Evolutionary conservation across 2,797 vertebrate genomes (phyloP).

Genomic region (Argya squamiceps): DNA sequence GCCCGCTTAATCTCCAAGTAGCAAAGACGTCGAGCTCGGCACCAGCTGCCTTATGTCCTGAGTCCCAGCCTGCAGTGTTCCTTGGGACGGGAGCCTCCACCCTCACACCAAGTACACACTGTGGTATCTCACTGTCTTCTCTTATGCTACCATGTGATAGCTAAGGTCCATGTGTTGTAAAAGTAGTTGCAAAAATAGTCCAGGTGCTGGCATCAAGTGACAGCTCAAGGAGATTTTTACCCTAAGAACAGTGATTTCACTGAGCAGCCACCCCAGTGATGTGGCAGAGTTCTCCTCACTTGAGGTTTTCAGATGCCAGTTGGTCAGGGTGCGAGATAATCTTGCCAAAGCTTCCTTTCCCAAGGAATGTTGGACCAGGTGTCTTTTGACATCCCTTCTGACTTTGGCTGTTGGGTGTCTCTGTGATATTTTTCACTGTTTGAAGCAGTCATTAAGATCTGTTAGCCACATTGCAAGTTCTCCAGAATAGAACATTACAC

Average conservation of each 20-base stretch:
- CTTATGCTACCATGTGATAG: background rate
- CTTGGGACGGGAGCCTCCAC: slow-evolving; percentile 77
- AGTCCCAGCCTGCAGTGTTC: slow-evolving; percentile 76
- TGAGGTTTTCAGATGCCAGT: background rate
- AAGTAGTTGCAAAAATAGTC: background rate
- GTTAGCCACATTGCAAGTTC: background rate
- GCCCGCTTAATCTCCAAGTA: slow-evolving; percentile 84
- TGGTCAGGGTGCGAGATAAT: background rate
- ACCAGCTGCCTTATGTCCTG: slow-evolving; percentile 78
- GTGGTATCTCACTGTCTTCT: slow-evolving; percentile 80
- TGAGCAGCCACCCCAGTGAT: background rate
- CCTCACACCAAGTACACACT: slow-evolving; percentile 75
- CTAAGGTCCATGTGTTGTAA: background rate
- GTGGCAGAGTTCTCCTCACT: background rate
- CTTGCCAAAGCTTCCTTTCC: background rate
- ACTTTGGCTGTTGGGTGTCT: background rate
- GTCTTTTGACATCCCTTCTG: background rate
- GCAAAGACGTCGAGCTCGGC: slow-evolving; percentile 78
- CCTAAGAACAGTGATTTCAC: background rate
- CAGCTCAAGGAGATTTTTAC: background rate
- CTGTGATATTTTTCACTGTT: background rate
- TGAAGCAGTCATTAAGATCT: background rate
- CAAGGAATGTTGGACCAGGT: background rate
- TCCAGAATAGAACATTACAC: background rate
- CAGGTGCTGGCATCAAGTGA: background rate